A percentile compares a stretch with the other conserved stretches of the same genome.
These are phyloP conservation scores for Jaculus jaculus DNA, from an alignment of 2,113 vertebrate genomes.

Conservation along the genomic window DNA sequence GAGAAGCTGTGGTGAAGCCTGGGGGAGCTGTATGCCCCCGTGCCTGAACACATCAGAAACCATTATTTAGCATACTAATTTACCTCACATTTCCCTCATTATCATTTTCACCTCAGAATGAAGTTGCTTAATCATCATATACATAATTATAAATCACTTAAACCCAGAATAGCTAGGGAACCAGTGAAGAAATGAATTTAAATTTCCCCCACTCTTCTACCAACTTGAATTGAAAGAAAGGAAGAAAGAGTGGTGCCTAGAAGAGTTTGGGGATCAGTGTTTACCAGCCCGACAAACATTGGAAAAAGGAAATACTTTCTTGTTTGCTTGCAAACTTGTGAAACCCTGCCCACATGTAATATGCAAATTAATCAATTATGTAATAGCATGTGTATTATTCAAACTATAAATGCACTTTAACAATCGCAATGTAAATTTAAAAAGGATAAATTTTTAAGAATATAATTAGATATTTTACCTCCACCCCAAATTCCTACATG, in stretches of 20 bases:
- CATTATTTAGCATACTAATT: conserved; percentile 20
- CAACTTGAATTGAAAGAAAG: conserved; percentile 20
- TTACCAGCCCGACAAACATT: not conserved
- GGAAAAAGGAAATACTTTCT: not conserved
- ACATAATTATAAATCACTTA: conserved; percentile 48
- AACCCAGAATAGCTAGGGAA: conserved; percentile 37
- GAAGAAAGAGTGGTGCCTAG: not conserved
- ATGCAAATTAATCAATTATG: conserved; percentile 40
- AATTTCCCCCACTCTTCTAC: conserved; percentile 4
- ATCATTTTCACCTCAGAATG: conserved; percentile 31
- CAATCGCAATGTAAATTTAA: conserved; percentile 7
- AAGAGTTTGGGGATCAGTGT: not conserved
- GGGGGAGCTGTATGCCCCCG: conserved; percentile 19
- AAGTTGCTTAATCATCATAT: conserved; percentile 11
- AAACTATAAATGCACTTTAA: not conserved
- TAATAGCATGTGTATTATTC: not conserved
- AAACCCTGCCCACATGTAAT: not conserved
- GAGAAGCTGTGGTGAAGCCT: conserved; percentile 30
- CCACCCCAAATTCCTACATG: accelerated
- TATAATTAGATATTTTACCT: not conserved
- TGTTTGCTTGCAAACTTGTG: not conserved
- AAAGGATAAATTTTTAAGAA: not conserved
- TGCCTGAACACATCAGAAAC: not conserved
- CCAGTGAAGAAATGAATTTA: conserved; percentile 25
- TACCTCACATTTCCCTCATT: conserved; percentile 64